These are phyloP conservation scores for Heterocephalus glaber DNA, from an alignment of 2,113 vertebrate species.

Conservation along the genomic window DNA sequence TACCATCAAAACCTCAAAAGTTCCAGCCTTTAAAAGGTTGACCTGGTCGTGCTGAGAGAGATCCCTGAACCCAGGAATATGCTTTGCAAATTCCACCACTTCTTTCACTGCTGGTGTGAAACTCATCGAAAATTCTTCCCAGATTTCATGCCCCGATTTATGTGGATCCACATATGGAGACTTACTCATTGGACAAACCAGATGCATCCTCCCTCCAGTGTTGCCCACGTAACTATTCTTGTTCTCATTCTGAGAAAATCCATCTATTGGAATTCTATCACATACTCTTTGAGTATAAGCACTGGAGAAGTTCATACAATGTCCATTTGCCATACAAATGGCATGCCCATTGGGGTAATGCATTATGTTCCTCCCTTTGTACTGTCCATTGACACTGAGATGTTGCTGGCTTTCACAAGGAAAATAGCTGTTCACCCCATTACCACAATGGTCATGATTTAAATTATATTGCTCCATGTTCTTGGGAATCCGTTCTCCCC, in stretches of 20 bases:
- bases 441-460: slow-evolving; percentile 84
- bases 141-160: too few species aligned
- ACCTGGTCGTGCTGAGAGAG: slow-evolving; percentile 97
- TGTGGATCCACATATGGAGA: slow-evolving; percentile 93
- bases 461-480: slow-evolving; percentile 83
- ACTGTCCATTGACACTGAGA: slow-evolving; percentile 85
- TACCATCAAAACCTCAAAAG: slow-evolving; percentile 99
- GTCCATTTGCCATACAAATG: slow-evolving; percentile 84
- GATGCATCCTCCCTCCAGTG: slow-evolving; percentile 87
- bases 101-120: too few species aligned
- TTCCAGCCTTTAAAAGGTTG: slow-evolving; percentile 96
- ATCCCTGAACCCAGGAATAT: slow-evolving; percentile 95
- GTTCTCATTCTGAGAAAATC: slow-evolving; percentile 83
- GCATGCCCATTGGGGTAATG: slow-evolving; percentile 83
- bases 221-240: slow-evolving; percentile 82
- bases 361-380: slow-evolving; percentile 85
- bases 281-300: slow-evolving; percentile 85
- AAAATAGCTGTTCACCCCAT: slow-evolving; percentile 80
- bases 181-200: slow-evolving; percentile 96
- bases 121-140: too few species aligned
- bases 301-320: slow-evolving; percentile 84
- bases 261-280: slow-evolving; percentile 82
- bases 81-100: slow-evolving; percentile 98
- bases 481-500: slow-evolving; percentile 79
- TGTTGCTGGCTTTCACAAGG: slow-evolving; percentile 83